A percentile compares a stretch with the other conserved stretches of the same genome.
phyloP scores from a whole-genome alignment of 2,113 vertebrate genomes.

The Ursus arctos region DNA sequence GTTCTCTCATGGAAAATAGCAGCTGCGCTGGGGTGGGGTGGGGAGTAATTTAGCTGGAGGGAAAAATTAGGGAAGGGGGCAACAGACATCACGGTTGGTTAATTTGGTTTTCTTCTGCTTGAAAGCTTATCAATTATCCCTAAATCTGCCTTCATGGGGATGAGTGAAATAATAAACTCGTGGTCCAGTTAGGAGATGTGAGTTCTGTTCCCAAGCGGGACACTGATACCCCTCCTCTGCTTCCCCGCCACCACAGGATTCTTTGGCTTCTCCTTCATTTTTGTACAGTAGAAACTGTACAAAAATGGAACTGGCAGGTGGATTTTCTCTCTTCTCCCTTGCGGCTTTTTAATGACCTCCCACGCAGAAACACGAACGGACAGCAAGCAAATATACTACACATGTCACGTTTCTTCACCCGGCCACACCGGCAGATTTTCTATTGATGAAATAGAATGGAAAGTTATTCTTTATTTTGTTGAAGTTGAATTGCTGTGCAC shows the following conservation, averaged over 20 bases:
- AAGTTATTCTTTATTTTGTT: conserved; percentile 1
- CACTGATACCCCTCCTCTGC: too few species aligned
- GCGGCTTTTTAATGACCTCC: background rate
- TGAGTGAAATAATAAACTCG: background rate
- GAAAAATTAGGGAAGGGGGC: background rate
- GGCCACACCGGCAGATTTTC: background rate
- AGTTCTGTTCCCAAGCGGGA: background rate
- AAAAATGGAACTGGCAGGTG: too few species aligned
- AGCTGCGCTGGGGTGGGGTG: background rate
- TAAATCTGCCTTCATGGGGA: background rate
- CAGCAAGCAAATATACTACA: background rate
- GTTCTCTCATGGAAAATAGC: background rate
- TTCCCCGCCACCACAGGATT: background rate
- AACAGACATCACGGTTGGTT: background rate
- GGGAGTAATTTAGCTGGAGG: background rate
- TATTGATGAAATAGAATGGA: conserved; percentile 40
- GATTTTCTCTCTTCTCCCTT: background rate
- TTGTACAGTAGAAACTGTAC: background rate
- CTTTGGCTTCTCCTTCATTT: background rate
- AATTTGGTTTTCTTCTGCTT: background rate
- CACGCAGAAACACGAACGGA: background rate
- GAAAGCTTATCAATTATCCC: background rate
- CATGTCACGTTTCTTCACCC: background rate
- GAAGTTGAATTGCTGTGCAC: conserved; percentile 39
- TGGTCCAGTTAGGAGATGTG: background rate